A percentile compares a stretch with the other conserved stretches of the same genome.
Conservation (phyloP, 2,113 vertebrate genomes). For the Myiagra hebetior region DNA sequence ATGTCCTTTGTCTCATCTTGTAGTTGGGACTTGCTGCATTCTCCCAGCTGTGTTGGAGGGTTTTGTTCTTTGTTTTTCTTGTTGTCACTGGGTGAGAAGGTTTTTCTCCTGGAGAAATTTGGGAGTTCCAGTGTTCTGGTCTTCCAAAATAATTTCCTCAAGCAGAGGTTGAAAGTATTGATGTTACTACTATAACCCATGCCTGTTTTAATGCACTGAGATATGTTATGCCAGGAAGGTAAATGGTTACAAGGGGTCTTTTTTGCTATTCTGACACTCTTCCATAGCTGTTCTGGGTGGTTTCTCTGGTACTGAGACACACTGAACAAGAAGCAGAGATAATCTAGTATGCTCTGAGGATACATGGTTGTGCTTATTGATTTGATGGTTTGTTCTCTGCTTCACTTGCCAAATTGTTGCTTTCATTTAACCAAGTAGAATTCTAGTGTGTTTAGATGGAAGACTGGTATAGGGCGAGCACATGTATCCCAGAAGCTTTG, state of each 20-base stretch:
- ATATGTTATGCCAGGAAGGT: not conserved
- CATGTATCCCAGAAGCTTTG: not conserved
- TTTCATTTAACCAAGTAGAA: not conserved
- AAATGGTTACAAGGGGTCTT: fast-evolving
- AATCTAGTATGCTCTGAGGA: not conserved
- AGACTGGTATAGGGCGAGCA: not conserved
- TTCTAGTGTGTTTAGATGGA: not conserved
- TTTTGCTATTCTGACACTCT: not conserved
- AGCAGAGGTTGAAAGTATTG: not conserved
- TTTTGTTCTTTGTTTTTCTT: not conserved
- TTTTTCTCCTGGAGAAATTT: not conserved
- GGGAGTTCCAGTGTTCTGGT: not conserved
- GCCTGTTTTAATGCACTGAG: not conserved
- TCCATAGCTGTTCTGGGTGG: not conserved
- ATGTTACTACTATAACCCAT: not conserved
- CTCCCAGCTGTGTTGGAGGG: not conserved
- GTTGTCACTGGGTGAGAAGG: not conserved
- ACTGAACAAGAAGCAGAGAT: not conserved
- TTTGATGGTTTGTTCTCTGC: not conserved
- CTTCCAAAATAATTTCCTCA: not conserved
- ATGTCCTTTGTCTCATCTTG: not conserved
- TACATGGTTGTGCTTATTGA: not conserved
- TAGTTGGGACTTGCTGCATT: not conserved
- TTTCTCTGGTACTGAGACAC: not conserved
- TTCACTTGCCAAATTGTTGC: not conserved